Base-by-base conservation (phyloP, 2,797 vertebrate genomes). In the Karalla daura region DNA sequence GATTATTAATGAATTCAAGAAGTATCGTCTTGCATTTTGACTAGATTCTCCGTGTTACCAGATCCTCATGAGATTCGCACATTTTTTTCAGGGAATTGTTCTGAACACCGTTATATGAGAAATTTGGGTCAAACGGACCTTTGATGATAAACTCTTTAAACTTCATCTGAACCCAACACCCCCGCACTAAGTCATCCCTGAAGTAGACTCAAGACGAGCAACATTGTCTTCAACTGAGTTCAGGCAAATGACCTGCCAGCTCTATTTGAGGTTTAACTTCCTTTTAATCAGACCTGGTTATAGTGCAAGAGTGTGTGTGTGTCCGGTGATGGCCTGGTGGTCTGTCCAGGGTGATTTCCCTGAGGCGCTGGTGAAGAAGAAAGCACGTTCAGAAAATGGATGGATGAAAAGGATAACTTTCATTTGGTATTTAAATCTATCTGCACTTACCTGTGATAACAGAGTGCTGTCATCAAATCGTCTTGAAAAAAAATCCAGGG, bases 41-140 rank as follows among this genome's bases (percentile, higher is more conserved):
- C 27, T 15, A 6, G 14, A 60, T 33, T 46, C 54, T 7, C 13
- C 0, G 12, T 17, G 15, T 35, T 23, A 17, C 9, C 13, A 39
- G 2, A 54, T 59, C 44, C 15, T 14, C 18, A 44, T 46, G 30
- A 76, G 63, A 59, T 32, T 0, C 56, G 13, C 23, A 6, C 10
- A 3, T 24, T 66, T 58, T 66, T 58, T 66, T 53, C 2, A 21
- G 39, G 3, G 10, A 14, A 30, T 72, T 30, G 12, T 36, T 54
- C 9, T 14, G 7, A 64, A 46, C 37, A 13, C 36, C 21, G 2
- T 60, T 3, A 70, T 62, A 68, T 73, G 15, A 56, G 45, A 47
- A 61, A 74, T 50, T 40, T 65, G 28, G 65, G 55, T 69, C 65
- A 66, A 53, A 60, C 3, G 5, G 32, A 67, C 69, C 60, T 76